Evolutionary conservation across 2,113 vertebrate genomes (phyloP), one percentile per base, ranked within the genome.

Genomic region (Hemichromis elongatus): DNA sequence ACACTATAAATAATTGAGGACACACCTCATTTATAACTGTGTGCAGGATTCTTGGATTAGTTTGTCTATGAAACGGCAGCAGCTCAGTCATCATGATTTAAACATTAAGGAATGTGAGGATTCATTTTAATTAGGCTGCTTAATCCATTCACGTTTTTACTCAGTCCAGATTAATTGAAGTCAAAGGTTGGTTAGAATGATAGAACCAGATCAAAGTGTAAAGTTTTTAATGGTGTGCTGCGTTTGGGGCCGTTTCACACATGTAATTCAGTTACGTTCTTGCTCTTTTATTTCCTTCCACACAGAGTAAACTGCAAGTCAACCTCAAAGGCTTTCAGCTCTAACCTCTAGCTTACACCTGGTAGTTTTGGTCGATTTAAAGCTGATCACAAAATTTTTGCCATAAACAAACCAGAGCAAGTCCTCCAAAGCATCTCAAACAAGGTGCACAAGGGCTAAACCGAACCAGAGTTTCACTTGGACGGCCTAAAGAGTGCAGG

Each of bases 191-290:
- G 35, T 70, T 45, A 28, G 24, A 7, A 56, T 14, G 54, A 14
- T 2, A 2, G 63, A 68, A 9, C 66, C 24, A 4, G 21, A 5
- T 26, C 21, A 28, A 47, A 26, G 24, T 4, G 8, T 4, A 47
- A 73, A 8, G 0, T 47, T 68, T 14, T 68, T 42, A 40, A 70
- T 16, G 35, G 5, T 0, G 2, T 50, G 1, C 16, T 75, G 16
- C 12, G 9, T 75, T 50, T 30, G 3, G 37, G 40, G 66, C 21
- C 40, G 28, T 11, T 28, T 73, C 45, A 73, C 21, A 7, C 40
- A 2, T 18, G 21, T 28, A 42, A 40, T 45, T 45, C 66, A 26
- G 24, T 70, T 45, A 70, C 66, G 4, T 18, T 47, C 66, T 3
- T 7, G 18, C 13, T 28, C 40, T 47, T 28, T 47, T 40, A 70